Conservation (phyloP, 2,797 vertebrate genomes). For the Margarornis squamiger region DNA sequence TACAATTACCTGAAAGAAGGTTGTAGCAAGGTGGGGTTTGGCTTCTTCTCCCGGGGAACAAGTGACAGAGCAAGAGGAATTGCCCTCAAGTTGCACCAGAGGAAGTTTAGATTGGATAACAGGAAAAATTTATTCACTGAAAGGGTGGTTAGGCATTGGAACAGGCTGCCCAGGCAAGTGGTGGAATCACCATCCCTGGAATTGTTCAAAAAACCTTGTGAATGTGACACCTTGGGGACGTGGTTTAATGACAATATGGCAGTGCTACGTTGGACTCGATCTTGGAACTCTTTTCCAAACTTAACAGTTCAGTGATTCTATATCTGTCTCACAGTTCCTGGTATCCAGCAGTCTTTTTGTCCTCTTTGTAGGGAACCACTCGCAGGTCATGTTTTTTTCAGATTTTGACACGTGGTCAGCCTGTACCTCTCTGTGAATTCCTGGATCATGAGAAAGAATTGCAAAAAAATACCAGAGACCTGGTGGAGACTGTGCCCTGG, state of each 20-base stretch:
- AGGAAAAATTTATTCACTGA: neutral
- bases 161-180: neutral
- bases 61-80: accelerated
- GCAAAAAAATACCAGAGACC: neutral
- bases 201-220: accelerated
- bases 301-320: accelerated
- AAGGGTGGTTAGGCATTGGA: neutral
- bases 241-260: neutral
- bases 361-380: neutral
- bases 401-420: neutral
- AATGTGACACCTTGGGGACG: too few species aligned
- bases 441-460: neutral
- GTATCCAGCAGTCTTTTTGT: constrained; percentile 2
- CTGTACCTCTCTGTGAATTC: neutral
- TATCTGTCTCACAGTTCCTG: neutral
- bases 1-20: neutral
- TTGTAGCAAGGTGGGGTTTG: neutral
- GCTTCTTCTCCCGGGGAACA: neutral
- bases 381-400: neutral
- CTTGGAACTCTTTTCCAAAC: neutral
- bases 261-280: neutral
- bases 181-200: neutral
- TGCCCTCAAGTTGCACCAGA: neutral
- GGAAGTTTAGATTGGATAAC: neutral
- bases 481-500: neutral